Conservation (phyloP, 1,140 invertebrate genomes). For the Caenorhabditis remanei region DNA sequence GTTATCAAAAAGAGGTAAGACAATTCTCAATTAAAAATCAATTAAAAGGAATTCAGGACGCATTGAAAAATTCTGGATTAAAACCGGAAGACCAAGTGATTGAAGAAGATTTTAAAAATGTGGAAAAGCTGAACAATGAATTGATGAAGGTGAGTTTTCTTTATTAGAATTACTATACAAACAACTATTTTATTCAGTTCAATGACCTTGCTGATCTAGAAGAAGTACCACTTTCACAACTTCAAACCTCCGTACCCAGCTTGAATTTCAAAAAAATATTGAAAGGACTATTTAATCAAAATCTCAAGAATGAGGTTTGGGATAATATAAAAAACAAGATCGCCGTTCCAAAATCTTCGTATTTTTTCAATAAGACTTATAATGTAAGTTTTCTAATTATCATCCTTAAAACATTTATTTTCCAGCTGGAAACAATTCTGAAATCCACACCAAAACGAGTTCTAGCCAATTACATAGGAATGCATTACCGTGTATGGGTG, state of each 20-base stretch:
- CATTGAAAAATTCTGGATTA: too few relatives aligned
- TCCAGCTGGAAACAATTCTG: conserved; percentile 1
- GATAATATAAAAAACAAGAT: neutral
- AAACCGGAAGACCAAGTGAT: too few relatives aligned
- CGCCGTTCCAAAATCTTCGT: neutral
- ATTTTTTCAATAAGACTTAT: neutral
- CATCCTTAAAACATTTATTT: neutral
- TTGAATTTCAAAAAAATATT: neutral
- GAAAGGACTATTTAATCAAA: neutral
- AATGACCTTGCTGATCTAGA: neutral
- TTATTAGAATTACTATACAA: neutral
- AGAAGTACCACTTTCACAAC: neutral
- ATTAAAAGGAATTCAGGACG: too few relatives aligned
- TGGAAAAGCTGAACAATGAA: too few relatives aligned
- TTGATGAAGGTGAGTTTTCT: too few relatives aligned
- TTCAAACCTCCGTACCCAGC: neutral
- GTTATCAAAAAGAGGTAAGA: too few relatives aligned
- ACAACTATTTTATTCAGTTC: neutral
- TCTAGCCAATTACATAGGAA: neutral
- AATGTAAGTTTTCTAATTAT: neutral
- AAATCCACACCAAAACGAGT: neutral
- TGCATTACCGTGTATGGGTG: neutral
- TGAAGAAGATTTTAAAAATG: too few relatives aligned
- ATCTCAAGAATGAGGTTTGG: neutral
- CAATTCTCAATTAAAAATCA: too few relatives aligned